These are phyloP conservation scores for Netelia virgata DNA, from an alignment of 2,888 invertebrate species.

Conservation along the genomic window DNA sequence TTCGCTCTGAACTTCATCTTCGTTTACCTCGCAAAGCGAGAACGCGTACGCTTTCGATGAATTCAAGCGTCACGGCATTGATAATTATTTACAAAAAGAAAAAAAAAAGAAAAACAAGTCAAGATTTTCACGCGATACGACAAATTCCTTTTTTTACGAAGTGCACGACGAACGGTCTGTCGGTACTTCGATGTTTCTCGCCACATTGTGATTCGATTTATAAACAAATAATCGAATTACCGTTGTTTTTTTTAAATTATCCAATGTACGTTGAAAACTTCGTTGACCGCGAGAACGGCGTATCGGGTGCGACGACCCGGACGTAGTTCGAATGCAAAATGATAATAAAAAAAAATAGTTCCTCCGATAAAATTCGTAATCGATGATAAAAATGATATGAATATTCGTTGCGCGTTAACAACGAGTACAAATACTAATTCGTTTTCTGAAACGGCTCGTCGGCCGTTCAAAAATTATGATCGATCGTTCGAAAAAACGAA, in stretches of 20 bases:
- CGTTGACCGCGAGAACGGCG: no score
- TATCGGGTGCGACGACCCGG: background rate
- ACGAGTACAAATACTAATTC: no score
- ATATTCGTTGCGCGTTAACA: no score
- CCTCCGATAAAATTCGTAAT: background rate
- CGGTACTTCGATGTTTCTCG: background rate
- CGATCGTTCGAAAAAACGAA: no score
- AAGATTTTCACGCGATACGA: background rate
- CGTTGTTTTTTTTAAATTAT: no score
- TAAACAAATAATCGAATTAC: background rate
- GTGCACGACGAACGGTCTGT: background rate
- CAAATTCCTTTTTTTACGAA: background rate
- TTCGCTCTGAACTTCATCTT: conserved; percentile 25
- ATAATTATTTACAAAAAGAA: conserved; percentile 55
- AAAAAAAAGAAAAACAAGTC: conserved; percentile 20
- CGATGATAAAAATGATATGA: no score
- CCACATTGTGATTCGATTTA: background rate
- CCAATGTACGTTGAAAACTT: no score
- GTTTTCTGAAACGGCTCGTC: no score
- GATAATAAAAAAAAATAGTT: background rate
- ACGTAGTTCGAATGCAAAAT: background rate
- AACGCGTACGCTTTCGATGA: conserved; percentile 14
- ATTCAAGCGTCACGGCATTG: conserved; percentile 40
- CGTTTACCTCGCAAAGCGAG: background rate
- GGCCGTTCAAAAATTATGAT: no score